Conservation (phyloP, 2,888 invertebrate species). For the Cremastinae sp. region DNA sequence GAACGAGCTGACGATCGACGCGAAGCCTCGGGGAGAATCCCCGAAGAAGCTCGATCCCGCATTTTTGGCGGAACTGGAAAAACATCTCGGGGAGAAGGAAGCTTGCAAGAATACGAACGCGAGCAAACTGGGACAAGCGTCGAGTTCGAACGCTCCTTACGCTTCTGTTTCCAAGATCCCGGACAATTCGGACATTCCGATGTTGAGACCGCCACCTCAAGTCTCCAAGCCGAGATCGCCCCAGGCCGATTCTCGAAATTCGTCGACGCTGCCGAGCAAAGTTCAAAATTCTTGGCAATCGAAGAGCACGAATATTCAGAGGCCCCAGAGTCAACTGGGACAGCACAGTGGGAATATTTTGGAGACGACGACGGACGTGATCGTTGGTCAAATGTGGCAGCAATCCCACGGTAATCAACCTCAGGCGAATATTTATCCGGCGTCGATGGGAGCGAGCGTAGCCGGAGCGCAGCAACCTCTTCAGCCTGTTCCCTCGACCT, state of each 20-base stretch:
- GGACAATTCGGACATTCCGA: slow-evolving; percentile 77
- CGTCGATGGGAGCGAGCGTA: slow-evolving; percentile 15
- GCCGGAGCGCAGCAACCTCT: slow-evolving; percentile 37
- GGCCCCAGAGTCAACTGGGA: slow-evolving; percentile 69
- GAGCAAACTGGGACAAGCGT: slow-evolving; percentile 66
- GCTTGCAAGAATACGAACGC: slow-evolving; percentile 80
- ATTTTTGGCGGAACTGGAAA: slow-evolving; percentile 86
- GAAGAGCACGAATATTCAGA: slow-evolving; percentile 73
- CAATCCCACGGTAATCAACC: slow-evolving; percentile 67
- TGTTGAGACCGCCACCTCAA: slow-evolving; percentile 81
- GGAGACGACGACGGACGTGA: slow-evolving; percentile 71
- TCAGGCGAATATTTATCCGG: slow-evolving; percentile 59
- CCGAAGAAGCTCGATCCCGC: slow-evolving; percentile 82
- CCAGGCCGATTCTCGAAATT: slow-evolving; percentile 66
- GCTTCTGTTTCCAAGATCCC: slow-evolving; percentile 65
- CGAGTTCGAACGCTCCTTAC: slow-evolving; percentile 53
- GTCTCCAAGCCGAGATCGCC: slow-evolving; percentile 75
- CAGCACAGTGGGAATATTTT: slow-evolving; percentile 58
- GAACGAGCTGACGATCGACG: slow-evolving; percentile 69
- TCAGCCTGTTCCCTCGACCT: slow-evolving; percentile 34
- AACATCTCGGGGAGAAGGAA: slow-evolving; percentile 82
- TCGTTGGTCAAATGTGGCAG: slow-evolving; percentile 76
- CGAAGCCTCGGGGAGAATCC: slow-evolving; percentile 65
- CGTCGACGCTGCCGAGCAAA: slow-evolving; percentile 72
- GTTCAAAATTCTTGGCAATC: slow-evolving; percentile 78